Evolutionary conservation across 1,140 invertebrate species (phyloP).

Genomic region (Anastrepha ludens): DNA sequence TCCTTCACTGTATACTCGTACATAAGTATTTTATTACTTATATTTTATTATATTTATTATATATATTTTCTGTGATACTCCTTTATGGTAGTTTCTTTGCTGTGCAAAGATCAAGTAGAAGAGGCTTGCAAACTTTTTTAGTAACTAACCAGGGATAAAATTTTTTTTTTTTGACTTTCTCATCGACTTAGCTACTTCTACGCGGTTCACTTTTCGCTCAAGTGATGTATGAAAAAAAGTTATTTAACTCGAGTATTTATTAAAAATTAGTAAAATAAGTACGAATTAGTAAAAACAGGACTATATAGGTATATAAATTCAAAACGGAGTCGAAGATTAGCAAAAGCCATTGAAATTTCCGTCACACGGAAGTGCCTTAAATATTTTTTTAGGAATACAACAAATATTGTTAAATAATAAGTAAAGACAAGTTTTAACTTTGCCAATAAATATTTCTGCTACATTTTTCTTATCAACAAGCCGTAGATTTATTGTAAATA

Average conservation of each 20-base stretch:
- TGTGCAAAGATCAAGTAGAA: too few species aligned
- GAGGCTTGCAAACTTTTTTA: too few species aligned
- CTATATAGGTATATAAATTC: not conserved
- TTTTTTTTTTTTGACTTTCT: not conserved
- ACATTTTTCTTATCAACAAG: conserved; percentile 1
- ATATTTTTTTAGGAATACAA: not conserved
- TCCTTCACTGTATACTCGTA: too few species aligned
- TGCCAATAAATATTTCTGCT: conserved; percentile 1
- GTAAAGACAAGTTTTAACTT: conserved; percentile 41
- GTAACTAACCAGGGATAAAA: too few species aligned
- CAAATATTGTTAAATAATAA: not conserved
- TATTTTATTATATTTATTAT: too few species aligned
- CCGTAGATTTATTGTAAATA: conserved; percentile 24
- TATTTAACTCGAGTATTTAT: too few species aligned
- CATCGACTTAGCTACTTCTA: not conserved
- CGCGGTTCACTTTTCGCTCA: not conserved
- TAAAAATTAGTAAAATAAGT: not conserved
- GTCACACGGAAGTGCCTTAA: conserved; percentile 74
- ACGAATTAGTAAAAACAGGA: not conserved
- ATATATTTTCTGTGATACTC: too few species aligned
- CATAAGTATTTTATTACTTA: too few species aligned
- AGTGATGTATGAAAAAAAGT: not conserved
- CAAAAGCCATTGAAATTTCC: conserved; percentile 66
- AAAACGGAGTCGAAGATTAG: conserved; percentile 2
- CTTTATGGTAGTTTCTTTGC: too few species aligned